These are phyloP conservation scores for Tiphia femorata DNA, from an alignment of 2,888 invertebrate species.

Conservation along the genomic window DNA sequence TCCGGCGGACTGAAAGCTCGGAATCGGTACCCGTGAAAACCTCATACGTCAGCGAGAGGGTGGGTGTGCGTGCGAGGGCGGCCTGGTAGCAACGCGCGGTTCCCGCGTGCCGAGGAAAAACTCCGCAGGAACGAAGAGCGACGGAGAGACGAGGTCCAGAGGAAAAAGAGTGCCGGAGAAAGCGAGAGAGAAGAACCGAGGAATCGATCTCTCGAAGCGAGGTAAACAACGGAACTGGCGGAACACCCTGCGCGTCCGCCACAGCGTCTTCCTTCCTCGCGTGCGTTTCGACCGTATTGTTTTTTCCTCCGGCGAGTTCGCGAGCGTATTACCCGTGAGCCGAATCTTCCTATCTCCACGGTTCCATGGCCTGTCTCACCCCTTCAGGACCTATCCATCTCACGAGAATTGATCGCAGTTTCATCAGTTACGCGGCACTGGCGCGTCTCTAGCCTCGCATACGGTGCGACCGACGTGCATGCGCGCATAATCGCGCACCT, in stretches of 20 bases:
- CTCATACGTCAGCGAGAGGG: conserved; percentile 22
- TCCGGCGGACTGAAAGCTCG: conserved; percentile 32
- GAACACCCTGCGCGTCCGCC: background rate
- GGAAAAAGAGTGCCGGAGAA: too few relatives aligned
- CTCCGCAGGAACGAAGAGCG: too few relatives aligned
- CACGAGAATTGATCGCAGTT: conserved; percentile 36
- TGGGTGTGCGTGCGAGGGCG: too few relatives aligned
- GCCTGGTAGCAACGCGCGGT: too few relatives aligned
- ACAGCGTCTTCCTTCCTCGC: background rate
- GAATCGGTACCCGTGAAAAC: conserved; percentile 33
- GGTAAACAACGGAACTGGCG: background rate
- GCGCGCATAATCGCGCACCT: background rate
- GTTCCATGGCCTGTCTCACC: background rate
- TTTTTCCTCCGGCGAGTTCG: background rate
- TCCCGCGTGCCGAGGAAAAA: too few relatives aligned
- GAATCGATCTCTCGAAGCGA: background rate
- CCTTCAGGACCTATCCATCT: conserved; percentile 7
- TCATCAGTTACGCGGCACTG: conserved; percentile 21
- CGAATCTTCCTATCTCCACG: background rate
- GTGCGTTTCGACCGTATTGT: background rate
- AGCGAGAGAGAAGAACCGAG: background rate
- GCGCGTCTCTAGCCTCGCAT: conserved; percentile 29
- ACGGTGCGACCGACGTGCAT: conserved; percentile 11
- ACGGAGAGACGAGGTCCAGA: too few relatives aligned
- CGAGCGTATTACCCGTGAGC: background rate